These are phyloP conservation scores for Pelagia noctiluca DNA, from an alignment of 30 jellyfish, hydroid and myxozoan species.

Conservation along the genomic window DNA sequence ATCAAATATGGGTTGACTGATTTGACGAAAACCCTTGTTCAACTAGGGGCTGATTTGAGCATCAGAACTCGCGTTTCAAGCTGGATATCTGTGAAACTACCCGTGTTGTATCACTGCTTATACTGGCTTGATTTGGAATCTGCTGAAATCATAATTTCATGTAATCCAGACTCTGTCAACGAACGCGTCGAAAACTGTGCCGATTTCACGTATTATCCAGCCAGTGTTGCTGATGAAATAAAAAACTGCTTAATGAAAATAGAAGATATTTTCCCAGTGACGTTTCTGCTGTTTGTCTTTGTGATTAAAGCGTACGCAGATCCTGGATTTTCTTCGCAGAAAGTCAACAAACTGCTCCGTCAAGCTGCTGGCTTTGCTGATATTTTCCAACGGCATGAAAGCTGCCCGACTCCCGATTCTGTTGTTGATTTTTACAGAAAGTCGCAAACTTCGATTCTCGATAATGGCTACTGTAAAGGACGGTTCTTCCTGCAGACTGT, in stretches of 20 bases:
- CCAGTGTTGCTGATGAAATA: slow-evolving; percentile 9
- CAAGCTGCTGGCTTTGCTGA: slow-evolving; percentile 1
- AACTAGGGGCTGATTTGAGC: slow-evolving; percentile 8
- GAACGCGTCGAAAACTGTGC: background rate
- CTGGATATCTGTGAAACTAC: slow-evolving; percentile 49
- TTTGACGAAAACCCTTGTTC: slow-evolving; percentile 1
- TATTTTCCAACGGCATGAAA: background rate
- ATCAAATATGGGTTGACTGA: slow-evolving; percentile 24
- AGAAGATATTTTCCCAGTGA: slow-evolving; percentile 6
- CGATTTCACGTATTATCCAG: slow-evolving; percentile 24
- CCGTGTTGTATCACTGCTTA: slow-evolving; percentile 47
- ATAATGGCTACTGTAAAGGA: slow-evolving; percentile 8
- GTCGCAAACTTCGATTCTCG: background rate
- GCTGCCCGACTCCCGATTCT: slow-evolving; percentile 9
- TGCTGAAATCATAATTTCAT: background rate
- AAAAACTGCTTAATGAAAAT: slow-evolving; percentile 15
- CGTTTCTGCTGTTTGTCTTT: slow-evolving; percentile 37
- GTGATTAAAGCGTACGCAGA: slow-evolving; percentile 33
- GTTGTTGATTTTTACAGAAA: background rate
- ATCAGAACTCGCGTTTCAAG: slow-evolving; percentile 26
- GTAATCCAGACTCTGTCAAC: background rate
- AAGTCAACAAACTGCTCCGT: background rate
- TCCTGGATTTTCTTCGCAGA: slow-evolving; percentile 10
- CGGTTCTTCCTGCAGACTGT: background rate
- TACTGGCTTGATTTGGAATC: slow-evolving; percentile 29